phyloP scores from a whole-genome alignment of 2,797 vertebrate genomes.

The Tenualosa thibaudeaui region DNA sequence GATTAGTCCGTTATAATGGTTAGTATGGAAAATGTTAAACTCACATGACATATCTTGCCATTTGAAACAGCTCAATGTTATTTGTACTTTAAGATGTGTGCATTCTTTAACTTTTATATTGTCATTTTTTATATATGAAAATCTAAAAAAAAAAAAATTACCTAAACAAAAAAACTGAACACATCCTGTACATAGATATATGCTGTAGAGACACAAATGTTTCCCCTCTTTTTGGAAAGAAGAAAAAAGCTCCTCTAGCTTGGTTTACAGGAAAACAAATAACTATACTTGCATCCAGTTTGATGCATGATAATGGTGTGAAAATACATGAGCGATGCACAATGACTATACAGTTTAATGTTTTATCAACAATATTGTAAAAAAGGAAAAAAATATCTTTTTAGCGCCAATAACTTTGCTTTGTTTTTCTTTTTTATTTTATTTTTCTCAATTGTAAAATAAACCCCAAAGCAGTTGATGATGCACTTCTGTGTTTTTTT shows the following conservation, averaged over 20 bases:
- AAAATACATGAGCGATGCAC: constrained; percentile 94
- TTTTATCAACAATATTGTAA: constrained; percentile 97
- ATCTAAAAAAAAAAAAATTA: constrained; percentile 66
- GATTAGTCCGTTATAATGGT: constrained; percentile 81
- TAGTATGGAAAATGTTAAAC: constrained; percentile 87
- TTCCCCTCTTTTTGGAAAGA: constrained; percentile 81
- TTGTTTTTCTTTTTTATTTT: constrained; percentile 52
- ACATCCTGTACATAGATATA: constrained; percentile 89
- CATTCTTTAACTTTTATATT: constrained; percentile 97
- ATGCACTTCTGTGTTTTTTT: constrained; percentile 81
- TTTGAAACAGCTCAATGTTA: constrained; percentile 92
- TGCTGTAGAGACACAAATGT: constrained; percentile 96
- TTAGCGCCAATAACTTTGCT: constrained; percentile 92
- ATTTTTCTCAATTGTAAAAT: constrained; percentile 97
- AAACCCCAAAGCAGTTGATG: constrained; percentile 98
- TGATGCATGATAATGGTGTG: constrained; percentile 95
- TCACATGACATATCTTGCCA: constrained; percentile 86
- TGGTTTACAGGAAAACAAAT: constrained; percentile 98
- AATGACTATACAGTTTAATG: constrained; percentile 99
- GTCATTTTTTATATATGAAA: constrained; percentile 99
- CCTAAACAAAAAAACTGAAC: constrained; percentile 60
- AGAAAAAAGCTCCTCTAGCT: constrained; percentile 98
- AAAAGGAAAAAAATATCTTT: constrained; percentile 82
- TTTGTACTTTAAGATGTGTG: constrained; percentile 98
- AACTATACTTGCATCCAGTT: constrained; percentile 94